phyloP scores from a whole-genome alignment of 2,113 vertebrate genomes.

The Cryptomyrus ogoouensis region DNA sequence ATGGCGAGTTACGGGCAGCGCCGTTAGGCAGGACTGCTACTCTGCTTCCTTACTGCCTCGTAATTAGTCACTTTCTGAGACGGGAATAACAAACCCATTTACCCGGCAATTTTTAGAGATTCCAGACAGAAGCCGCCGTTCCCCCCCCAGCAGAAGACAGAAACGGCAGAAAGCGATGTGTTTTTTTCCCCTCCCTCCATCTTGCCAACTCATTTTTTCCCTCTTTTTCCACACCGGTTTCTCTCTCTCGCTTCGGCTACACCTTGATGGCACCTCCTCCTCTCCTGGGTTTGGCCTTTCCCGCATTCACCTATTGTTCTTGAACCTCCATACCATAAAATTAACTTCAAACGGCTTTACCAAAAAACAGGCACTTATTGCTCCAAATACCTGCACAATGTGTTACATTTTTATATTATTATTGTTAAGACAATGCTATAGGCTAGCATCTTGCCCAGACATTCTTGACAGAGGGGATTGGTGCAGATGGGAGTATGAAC shows the following conservation, averaged over 20 bases:
- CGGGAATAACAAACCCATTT: constrained; percentile 1
- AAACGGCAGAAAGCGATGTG: background rate
- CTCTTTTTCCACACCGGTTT: background rate
- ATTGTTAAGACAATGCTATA: background rate
- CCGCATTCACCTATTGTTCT: background rate
- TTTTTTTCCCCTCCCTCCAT: background rate
- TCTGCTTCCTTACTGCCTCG: background rate
- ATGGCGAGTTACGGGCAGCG: background rate
- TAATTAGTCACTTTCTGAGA: background rate
- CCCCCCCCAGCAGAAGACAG: constrained; percentile 12
- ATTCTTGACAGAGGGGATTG: background rate
- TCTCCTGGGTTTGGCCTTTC: background rate
- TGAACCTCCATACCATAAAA: background rate
- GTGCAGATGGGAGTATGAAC: background rate
- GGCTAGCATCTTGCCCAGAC: background rate
- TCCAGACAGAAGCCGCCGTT: background rate
- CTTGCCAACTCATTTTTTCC: background rate
- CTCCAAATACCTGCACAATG: background rate
- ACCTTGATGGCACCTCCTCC: background rate
- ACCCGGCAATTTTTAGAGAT: background rate
- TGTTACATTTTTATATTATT: background rate
- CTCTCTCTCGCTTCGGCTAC: background rate
- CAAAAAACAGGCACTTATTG: background rate
- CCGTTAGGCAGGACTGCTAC: background rate
- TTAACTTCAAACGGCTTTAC: background rate